phyloP scores from a whole-genome alignment of 2,113 vertebrate genomes.

The Labeo catla region DNA sequence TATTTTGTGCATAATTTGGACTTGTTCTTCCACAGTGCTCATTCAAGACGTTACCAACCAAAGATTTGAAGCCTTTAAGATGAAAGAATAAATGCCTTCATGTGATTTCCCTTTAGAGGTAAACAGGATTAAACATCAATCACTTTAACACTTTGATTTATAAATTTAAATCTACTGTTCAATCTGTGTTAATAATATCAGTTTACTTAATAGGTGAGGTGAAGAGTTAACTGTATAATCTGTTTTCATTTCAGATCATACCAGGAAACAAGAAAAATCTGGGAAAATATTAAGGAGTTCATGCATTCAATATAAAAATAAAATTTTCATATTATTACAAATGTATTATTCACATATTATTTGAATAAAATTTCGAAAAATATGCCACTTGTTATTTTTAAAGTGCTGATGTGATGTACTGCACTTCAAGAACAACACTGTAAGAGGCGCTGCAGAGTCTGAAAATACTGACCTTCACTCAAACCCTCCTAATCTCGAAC shows the following conservation, averaged over 20 bases:
- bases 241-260: constrained; percentile 7
- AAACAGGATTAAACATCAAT: neutral
- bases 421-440: neutral
- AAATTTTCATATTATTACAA: neutral
- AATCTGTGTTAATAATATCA: neutral
- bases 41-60: constrained; percentile 78
- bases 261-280: neutral
- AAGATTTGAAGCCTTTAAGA: constrained; percentile 64
- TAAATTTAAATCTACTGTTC: neutral
- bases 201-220: neutral
- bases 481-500: neutral
- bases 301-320: neutral
- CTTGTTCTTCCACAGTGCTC: constrained; percentile 77
- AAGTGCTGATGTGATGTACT: no score
- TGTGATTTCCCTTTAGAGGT: neutral
- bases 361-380: neutral
- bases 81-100: neutral
- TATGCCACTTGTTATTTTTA: neutral
- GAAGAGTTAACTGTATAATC: neutral
- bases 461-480: neutral
- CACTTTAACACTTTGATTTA: neutral
- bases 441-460: neutral
- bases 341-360: neutral
- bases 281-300: neutral
- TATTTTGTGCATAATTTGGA: neutral